Evolutionary conservation across 2,797 vertebrate genomes (phyloP).

Genomic region (Meda fulgida): DNA sequence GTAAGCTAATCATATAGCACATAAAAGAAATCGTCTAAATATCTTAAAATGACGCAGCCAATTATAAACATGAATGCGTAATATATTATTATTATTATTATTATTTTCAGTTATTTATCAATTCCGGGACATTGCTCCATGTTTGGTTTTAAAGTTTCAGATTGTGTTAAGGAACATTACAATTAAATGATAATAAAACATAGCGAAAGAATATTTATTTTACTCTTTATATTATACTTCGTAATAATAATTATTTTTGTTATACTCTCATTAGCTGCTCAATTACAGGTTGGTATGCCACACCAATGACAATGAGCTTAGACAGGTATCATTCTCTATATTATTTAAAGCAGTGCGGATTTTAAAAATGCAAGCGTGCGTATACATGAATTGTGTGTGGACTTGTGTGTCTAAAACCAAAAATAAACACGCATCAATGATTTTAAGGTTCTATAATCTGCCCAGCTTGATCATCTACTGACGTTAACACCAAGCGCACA

Average conservation of each 20-base stretch:
- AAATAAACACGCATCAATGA: background rate
- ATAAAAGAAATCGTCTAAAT: background rate
- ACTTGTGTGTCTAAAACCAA: background rate
- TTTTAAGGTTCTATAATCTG: background rate
- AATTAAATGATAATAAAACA: background rate
- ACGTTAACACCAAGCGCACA: background rate
- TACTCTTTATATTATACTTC: background rate
- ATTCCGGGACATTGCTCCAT: background rate
- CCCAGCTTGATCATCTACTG: background rate
- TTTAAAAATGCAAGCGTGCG: background rate
- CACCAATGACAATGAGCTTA: background rate
- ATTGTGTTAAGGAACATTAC: background rate
- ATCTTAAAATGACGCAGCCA: background rate
- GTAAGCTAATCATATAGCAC: background rate
- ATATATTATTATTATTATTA: too few relatives aligned
- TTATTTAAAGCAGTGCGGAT: background rate
- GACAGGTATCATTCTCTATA: background rate
- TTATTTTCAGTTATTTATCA: background rate
- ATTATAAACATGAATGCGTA: background rate
- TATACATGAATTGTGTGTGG: background rate
- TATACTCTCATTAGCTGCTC: background rate
- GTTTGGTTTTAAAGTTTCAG: background rate
- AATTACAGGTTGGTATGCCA: background rate
- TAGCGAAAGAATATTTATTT: background rate
- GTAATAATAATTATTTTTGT: background rate